A percentile compares a stretch with the other conserved stretches of the same genome.
phyloP scores from a whole-genome alignment of 2,797 vertebrate genomes.

The Trachops cirrhosus region DNA sequence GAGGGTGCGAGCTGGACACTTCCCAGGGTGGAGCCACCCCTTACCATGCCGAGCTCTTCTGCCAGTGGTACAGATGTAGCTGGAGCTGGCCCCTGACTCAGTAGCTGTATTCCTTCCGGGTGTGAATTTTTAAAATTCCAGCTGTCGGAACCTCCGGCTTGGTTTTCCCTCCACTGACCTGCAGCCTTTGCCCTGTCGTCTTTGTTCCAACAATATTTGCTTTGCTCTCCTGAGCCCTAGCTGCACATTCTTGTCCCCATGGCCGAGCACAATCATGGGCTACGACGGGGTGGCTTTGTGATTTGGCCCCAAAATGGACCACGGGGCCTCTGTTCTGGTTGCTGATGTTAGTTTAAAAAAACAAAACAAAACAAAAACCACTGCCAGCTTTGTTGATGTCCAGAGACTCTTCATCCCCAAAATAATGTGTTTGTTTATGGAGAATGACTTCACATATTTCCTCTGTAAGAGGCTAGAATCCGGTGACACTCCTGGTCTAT shows the following conservation, averaged over 20 bases:
- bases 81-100: neutral
- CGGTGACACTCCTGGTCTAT: constrained; percentile 75
- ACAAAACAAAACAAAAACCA: neutral
- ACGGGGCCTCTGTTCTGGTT: neutral
- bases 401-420: neutral
- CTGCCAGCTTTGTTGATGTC: constrained; percentile 36
- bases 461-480: constrained; percentile 73
- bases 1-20: neutral
- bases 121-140: neutral
- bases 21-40: neutral
- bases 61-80: neutral
- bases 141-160: neutral
- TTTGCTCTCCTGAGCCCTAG: neutral
- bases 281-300: neutral
- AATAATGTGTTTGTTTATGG: constrained; percentile 77
- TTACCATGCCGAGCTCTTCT: neutral
- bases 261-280: neutral
- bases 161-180: neutral
- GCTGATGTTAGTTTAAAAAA: constrained; percentile 36
- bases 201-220: neutral
- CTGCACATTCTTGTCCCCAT: fast-evolving
- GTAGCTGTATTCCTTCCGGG: neutral
- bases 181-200: neutral
- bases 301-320: neutral
- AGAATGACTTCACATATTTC: constrained; percentile 76